Percentiles rank a stretch among this genome's conserved stretches.
phyloP scores from a whole-genome alignment of 53 echinoderm and acorn worm species.

The Holothuria scabra region DNA sequence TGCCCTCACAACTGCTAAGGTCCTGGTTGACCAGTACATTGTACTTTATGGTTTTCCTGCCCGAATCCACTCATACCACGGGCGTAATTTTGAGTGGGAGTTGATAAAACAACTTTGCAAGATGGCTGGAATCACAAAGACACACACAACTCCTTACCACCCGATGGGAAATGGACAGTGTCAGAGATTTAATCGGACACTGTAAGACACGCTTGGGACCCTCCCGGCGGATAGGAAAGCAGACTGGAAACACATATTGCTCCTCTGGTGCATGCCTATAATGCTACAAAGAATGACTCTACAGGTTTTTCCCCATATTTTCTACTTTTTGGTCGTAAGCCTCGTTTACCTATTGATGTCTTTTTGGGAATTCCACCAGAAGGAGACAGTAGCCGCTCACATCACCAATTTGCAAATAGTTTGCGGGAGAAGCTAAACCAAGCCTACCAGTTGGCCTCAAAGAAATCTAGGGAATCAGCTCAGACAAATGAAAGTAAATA shows the following conservation, averaged over 20 bases:
- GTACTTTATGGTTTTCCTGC: conserved; percentile 71
- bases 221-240: conserved; percentile 40
- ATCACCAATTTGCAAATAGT: too few relatives aligned
- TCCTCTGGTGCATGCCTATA: conserved; percentile 68
- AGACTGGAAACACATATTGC: conserved; percentile 69
- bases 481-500: background rate
- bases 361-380: too few relatives aligned
- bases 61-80: conserved; percentile 67
- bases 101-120: conserved; percentile 51
- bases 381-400: too few relatives aligned
- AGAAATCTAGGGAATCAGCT: background rate
- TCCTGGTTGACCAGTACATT: too few relatives aligned
- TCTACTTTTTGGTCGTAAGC: conserved; percentile 63
- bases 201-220: conserved; percentile 62
- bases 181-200: conserved; percentile 64
- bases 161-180: too few relatives aligned
- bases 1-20: conserved; percentile 55
- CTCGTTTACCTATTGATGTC: conserved; percentile 40
- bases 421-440: conserved; percentile 25
- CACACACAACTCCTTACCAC: conserved; percentile 54
- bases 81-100: conserved; percentile 62
- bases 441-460: conserved; percentile 41
- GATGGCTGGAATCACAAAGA: conserved; percentile 47
- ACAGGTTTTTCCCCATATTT: conserved; percentile 65
- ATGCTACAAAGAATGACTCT: conserved; percentile 55